Percentiles rank a stretch among this genome's conserved stretches.
phyloP scores from a whole-genome alignment of 2,888 invertebrate species.

The Meghimatium bilineatum region DNA sequence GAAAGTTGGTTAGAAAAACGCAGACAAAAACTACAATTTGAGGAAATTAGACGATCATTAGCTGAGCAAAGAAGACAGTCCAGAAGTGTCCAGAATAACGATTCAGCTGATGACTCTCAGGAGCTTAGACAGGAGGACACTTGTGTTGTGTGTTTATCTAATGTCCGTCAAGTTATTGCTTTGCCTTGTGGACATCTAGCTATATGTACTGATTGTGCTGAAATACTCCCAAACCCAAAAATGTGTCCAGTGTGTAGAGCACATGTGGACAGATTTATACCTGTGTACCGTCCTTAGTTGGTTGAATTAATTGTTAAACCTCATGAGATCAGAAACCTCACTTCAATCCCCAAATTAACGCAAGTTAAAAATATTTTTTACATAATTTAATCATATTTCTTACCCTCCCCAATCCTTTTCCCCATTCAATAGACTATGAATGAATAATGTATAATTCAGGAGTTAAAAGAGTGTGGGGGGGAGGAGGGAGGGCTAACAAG shows the following conservation, averaged over 20 bases:
- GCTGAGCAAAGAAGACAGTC: neutral
- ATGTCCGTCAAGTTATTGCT: conserved; percentile 90
- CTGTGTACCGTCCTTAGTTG: conserved; percentile 74
- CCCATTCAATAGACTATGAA: too few species aligned
- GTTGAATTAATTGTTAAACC: neutral
- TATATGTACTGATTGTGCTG: conserved; percentile 90
- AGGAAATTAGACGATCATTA: conserved; percentile 51
- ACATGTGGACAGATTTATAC: conserved; percentile 83
- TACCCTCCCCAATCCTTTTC: too few species aligned
- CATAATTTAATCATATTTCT: too few species aligned
- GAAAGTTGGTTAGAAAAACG: conserved; percentile 66
- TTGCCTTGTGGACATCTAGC: conserved; percentile 94
- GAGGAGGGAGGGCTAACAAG: too few species aligned
- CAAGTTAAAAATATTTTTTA: too few species aligned
- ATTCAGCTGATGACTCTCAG: neutral
- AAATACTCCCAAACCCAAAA: conserved; percentile 81
- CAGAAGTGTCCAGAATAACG: neutral
- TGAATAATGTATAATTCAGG: too few species aligned
- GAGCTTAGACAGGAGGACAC: conserved; percentile 78
- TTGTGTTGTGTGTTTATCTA: conserved; percentile 90
- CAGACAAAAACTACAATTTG: conserved; percentile 49
- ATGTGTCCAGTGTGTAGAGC: conserved; percentile 89
- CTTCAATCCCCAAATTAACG: too few species aligned
- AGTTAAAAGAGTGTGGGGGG: too few species aligned
- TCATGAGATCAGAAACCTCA: neutral